These are phyloP conservation scores for Andricus curvator DNA, from an alignment of 2,888 invertebrate species.

Conservation along the genomic window DNA sequence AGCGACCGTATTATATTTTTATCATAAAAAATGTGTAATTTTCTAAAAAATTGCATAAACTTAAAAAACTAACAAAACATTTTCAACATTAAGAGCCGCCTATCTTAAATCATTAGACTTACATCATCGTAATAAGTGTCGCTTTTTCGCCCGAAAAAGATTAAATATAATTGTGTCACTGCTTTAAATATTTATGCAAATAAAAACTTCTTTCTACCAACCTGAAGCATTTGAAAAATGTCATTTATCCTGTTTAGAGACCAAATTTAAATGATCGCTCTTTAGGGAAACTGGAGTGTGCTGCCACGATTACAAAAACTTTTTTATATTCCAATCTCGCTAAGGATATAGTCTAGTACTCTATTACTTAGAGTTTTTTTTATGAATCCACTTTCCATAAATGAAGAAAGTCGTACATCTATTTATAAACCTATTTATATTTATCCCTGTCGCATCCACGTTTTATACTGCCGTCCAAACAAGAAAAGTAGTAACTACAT, in stretches of 20 bases:
- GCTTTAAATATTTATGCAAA: neutral
- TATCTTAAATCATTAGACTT: neutral
- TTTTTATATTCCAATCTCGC: slow-evolving; percentile 3
- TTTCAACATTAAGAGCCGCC: neutral
- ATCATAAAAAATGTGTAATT: neutral
- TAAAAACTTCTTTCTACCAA: neutral
- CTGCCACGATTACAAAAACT: slow-evolving; percentile 18
- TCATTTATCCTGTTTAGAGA: slow-evolving; percentile 19
- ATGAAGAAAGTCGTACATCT: neutral
- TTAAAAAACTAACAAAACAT: neutral
- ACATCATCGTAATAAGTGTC: neutral
- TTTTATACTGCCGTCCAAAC: no score
- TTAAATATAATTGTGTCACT: neutral
- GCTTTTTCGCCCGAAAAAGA: neutral
- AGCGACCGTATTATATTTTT: neutral
- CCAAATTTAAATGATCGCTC: neutral
- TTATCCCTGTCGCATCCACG: no score
- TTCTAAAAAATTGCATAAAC: neutral
- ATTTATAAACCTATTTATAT: no score
- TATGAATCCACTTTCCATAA: slow-evolving; percentile 11
- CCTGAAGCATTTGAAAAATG: slow-evolving; percentile 11
- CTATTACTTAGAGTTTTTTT: neutral
- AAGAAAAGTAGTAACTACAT: no score
- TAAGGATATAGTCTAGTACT: slow-evolving; percentile 21
- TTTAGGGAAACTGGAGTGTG: slow-evolving; percentile 24